Conservation (phyloP, 2,888 invertebrate genomes). For the Ecdyonurus torrentis region DNA sequence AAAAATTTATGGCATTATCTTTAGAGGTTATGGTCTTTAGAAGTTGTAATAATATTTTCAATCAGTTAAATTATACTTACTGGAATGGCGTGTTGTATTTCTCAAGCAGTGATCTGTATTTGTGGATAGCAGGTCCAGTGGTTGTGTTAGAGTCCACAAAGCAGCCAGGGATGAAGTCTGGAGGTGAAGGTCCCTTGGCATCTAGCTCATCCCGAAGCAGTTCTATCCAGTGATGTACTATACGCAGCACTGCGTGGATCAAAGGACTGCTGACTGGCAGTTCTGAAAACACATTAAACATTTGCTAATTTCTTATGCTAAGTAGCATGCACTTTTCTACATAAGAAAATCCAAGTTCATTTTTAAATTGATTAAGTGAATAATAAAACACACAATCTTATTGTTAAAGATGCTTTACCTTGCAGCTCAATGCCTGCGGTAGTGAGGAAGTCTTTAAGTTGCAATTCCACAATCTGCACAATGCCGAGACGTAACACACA, state of each 20-base stretch:
- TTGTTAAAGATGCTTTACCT: conserved; percentile 38
- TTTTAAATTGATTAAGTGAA: conserved; percentile 7
- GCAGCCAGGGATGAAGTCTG: conserved; percentile 80
- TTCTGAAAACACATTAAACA: conserved; percentile 51
- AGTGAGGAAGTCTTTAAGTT: conserved; percentile 73
- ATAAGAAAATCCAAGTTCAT: too few species aligned
- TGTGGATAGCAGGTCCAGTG: conserved; percentile 72
- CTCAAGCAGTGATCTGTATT: conserved; percentile 81
- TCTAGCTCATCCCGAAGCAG: conserved; percentile 59
- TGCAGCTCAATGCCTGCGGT: conserved; percentile 79
- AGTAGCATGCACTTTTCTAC: too few species aligned
- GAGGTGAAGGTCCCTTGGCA: conserved; percentile 55
- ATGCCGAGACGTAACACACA: conserved; percentile 79
- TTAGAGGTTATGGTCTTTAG: not conserved
- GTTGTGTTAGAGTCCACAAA: conserved; percentile 53
- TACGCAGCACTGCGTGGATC: conserved; percentile 73
- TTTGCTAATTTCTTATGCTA: too few species aligned
- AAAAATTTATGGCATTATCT: not conserved
- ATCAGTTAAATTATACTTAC: too few species aligned
- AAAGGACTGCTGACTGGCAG: conserved; percentile 87
- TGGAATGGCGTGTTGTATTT: conserved; percentile 90
- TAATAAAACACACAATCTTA: not conserved
- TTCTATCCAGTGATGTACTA: conserved; percentile 81
- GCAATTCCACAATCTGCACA: conserved; percentile 64
- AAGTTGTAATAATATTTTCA: not conserved